Evolutionary conservation across 2,888 invertebrate species (phyloP), one percentile per base, ranked within the genome.

Genomic region (Epirrhoe tristata): DNA sequence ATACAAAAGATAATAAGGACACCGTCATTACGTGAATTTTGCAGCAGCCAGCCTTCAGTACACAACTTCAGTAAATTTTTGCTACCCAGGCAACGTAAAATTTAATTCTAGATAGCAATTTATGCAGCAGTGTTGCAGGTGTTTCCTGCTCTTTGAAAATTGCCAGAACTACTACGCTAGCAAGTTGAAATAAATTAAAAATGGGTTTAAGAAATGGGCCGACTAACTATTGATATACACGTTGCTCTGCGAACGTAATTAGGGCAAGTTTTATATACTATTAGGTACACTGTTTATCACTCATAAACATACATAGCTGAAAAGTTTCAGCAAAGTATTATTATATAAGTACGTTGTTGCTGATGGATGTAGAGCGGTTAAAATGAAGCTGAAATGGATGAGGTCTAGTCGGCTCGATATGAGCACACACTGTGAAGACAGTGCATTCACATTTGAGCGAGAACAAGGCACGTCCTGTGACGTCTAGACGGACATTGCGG

Each of bases 401-500:
- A 14, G 16, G 53, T 46, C 17, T 48, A 53, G 43, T 66, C 34
- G 17, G 59, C 51, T 46, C 24, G 43, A 43, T 66, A 66, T 62
- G 65, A 67, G 55, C 53, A 34, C 14, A 66, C 61, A 63, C 65
- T 65, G 60, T 8, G 32, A 52, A 76, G 68, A 76, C 74, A 69
- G 77, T 74, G 74, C 78, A 75, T 78, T 79, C 76, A 77, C 77
- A 80, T 82, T 74, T 74, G 66, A 76, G 71, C 71, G 73, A 61
- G 77, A 79, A 76, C 76, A 76, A 78, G 77, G 74, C 74, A 72
- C 69, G 75, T 76, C 73, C 71, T 74, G 74, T 78, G 74, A 79
- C 75, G 81, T 79, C 79, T 77, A 82, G 80, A 75, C 73, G 66
- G 50, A 39, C 58, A 61, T 57, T 79, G 66, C 56, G 70, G 64